Evolutionary conservation across 2,797 vertebrate genomes (phyloP).

Genomic region (Rachycentron canadum): DNA sequence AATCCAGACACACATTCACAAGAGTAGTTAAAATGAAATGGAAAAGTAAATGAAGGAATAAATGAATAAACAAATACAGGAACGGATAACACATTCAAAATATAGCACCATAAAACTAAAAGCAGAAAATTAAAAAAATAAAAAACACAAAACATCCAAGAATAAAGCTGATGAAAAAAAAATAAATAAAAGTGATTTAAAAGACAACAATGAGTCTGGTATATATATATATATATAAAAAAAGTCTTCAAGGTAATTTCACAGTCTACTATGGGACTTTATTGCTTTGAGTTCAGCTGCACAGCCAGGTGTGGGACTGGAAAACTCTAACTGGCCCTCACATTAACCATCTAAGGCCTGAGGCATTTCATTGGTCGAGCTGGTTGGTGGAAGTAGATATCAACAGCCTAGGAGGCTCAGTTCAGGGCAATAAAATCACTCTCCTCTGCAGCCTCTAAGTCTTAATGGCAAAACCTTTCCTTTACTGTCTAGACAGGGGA

Average conservation of each 20-base stretch:
- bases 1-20: constrained; percentile 27
- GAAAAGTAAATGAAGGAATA: constrained; percentile 38
- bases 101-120: constrained; percentile 7
- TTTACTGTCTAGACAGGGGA: constrained; percentile 55
- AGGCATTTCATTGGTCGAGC: constrained; percentile 31
- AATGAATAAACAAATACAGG: constrained; percentile 20
- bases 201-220: constrained; percentile 21
- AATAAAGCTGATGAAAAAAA: constrained; percentile 10
- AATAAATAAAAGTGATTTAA: constrained; percentile 31
- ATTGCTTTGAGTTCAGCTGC: constrained; percentile 35
- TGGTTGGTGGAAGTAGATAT: constrained; percentile 34
- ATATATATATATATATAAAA: background rate
- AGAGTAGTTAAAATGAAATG: constrained; percentile 47
- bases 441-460: constrained; percentile 18
- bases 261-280: background rate
- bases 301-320: constrained; percentile 37
- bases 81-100: constrained; percentile 37
- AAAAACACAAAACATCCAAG: background rate
- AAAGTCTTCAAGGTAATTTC: constrained; percentile 18
- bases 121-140: constrained; percentile 12
- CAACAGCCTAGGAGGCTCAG: constrained; percentile 30
- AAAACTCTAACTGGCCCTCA: constrained; percentile 39
- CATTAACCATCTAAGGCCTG: constrained; percentile 40
- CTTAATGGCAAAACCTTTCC: constrained; percentile 58
- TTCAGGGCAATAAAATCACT: constrained; percentile 44